Percentiles rank a stretch among this genome's conserved stretches.
Conservation (phyloP, 2,113 vertebrate species). For the Aramus guarauna region DNA sequence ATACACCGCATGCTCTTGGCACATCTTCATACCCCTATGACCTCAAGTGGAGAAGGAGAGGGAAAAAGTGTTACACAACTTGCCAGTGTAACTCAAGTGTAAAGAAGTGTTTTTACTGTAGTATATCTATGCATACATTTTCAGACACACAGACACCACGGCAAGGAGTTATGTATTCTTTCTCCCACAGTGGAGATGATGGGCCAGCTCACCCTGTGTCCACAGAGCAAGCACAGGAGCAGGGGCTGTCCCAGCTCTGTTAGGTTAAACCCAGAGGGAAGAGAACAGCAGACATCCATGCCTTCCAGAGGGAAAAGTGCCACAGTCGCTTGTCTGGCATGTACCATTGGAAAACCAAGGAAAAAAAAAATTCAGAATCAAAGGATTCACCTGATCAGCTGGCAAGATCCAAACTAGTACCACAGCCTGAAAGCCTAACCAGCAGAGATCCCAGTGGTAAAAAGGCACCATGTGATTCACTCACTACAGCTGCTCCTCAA, state of each 20-base stretch:
- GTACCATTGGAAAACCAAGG: neutral
- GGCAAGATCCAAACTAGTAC: neutral
- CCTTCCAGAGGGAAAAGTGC: neutral
- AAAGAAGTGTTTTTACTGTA: neutral
- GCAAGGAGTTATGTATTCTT: neutral
- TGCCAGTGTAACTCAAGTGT: accelerated
- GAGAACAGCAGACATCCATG: neutral
- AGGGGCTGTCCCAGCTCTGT: neutral
- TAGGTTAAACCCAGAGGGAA: neutral
- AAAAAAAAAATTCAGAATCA: neutral
- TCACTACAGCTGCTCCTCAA: neutral
- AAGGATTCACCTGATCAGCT: neutral
- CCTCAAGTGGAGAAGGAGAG: neutral
- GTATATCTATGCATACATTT: accelerated
- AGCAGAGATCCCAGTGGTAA: neutral
- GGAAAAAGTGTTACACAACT: neutral
- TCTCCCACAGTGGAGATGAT: neutral
- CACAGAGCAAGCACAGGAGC: neutral
- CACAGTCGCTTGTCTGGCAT: neutral
- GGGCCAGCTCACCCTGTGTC: neutral
- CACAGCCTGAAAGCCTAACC: neutral
- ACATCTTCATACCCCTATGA: neutral
- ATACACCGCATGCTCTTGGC: neutral
- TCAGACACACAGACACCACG: neutral
- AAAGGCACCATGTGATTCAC: neutral